Conservation (phyloP, 2,888 invertebrate genomes). For the Tachina fera region DNA sequence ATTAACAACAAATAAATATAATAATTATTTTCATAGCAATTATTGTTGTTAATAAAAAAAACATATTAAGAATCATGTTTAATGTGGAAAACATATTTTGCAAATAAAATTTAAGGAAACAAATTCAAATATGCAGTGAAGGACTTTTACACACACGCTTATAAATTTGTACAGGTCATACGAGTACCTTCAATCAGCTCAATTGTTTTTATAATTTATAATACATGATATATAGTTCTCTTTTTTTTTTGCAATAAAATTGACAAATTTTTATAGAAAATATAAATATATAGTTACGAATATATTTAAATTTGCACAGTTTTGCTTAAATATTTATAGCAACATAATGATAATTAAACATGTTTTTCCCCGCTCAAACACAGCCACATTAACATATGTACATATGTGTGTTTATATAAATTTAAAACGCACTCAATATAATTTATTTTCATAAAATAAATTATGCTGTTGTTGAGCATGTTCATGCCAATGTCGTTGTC, state of each 20-base stretch:
- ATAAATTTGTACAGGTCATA: not conserved
- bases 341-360: constrained; percentile 25
- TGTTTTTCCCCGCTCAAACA: not conserved
- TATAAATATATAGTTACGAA: not conserved
- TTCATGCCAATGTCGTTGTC: constrained; percentile 45
- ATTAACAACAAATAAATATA: constrained; percentile 44
- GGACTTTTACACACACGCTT: not conserved
- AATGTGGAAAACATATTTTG: constrained; percentile 31
- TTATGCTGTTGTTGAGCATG: constrained; percentile 42
- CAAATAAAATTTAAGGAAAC: constrained; percentile 8
- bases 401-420: not conserved
- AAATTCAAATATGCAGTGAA: not conserved
- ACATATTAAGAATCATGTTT: constrained; percentile 47
- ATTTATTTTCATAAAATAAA: constrained; percentile 60
- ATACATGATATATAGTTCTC: not conserved
- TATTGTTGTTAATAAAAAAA: constrained; percentile 36
- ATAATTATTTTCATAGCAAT: constrained; percentile 43
- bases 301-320: not conserved
- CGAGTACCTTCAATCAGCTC: constrained; percentile 43
- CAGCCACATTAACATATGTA: not conserved
- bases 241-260: not conserved
- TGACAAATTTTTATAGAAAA: not conserved
- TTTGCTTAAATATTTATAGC: constrained; percentile 40
- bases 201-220: constrained; percentile 53
- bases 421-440: constrained; percentile 36